A percentile compares a stretch with the other conserved stretches of the same genome.
Conservation (phyloP, 2,888 invertebrate genomes). For the Craniophora ligustri region DNA sequence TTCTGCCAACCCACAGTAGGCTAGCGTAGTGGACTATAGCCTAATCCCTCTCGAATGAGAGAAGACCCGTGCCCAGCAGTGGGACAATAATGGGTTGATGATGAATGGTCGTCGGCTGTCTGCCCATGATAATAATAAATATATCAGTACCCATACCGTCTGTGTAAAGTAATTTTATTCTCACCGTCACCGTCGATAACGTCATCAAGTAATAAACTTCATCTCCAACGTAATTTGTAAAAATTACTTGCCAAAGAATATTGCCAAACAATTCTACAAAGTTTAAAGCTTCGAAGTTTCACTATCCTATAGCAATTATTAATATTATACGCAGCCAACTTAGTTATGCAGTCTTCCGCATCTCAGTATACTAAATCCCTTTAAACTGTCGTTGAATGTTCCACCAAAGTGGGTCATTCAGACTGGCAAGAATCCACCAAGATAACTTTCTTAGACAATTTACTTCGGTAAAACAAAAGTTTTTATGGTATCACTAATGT, state of each 20-base stretch:
- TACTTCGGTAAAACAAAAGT: slow-evolving; percentile 52
- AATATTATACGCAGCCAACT: slow-evolving; percentile 29
- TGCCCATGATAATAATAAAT: too few species aligned
- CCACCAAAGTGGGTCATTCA: slow-evolving; percentile 37
- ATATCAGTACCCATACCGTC: too few species aligned
- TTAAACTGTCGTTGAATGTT: slow-evolving; percentile 39
- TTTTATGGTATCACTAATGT: slow-evolving; percentile 50
- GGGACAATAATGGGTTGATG: too few species aligned
- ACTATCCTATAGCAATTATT: slow-evolving; percentile 13
- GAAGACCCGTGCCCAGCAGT: too few species aligned
- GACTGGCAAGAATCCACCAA: slow-evolving; percentile 23
- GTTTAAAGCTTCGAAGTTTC: slow-evolving; percentile 3
- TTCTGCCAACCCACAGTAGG: too few species aligned
- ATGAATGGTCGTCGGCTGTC: too few species aligned
- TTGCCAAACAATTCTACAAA: background rate
- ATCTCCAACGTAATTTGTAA: background rate
- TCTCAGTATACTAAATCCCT: slow-evolving; percentile 33
- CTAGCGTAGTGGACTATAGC: too few species aligned
- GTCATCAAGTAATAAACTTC: background rate
- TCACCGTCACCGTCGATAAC: too few species aligned
- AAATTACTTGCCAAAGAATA: background rate
- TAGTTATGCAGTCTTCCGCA: slow-evolving; percentile 42
- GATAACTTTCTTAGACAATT: slow-evolving; percentile 46
- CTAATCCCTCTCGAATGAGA: too few species aligned
- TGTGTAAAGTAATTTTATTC: too few species aligned